Percentiles rank a stretch among this genome's conserved stretches.
phyloP scores from a whole-genome alignment of 2,113 vertebrate species.

The Salvelinus namaycush region DNA sequence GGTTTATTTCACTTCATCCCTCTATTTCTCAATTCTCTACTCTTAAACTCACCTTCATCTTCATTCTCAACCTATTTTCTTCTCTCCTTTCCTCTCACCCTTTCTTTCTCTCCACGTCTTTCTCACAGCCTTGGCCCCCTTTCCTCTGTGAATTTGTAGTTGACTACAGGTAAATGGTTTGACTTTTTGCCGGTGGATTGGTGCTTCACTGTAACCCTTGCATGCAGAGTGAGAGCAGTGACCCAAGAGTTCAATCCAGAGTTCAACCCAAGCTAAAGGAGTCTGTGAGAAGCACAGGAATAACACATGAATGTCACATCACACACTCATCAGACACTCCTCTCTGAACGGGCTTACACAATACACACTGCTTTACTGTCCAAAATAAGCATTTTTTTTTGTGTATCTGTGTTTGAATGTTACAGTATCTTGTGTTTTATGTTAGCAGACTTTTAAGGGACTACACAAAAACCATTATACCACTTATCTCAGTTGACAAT shows the following conservation, averaged over 20 bases:
- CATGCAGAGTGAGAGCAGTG: constrained; percentile 29
- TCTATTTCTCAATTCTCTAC: constrained; percentile 10
- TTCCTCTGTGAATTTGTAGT: not conserved
- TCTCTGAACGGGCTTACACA: too few species aligned
- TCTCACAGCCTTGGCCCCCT: too few species aligned
- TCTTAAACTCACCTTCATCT: constrained; percentile 28
- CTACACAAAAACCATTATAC: too few species aligned
- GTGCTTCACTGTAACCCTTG: not conserved
- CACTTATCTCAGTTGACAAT: too few species aligned
- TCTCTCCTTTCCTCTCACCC: constrained; percentile 2
- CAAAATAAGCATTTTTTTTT: too few species aligned
- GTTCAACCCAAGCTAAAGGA: not conserved
- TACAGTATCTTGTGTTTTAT: not conserved
- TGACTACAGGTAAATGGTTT: constrained; percentile 30
- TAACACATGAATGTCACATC: too few species aligned
- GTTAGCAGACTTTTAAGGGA: too few species aligned
- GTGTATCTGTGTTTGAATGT: too few species aligned
- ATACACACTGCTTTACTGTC: too few species aligned
- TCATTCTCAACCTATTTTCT: constrained; percentile 41
- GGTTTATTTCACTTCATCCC: not conserved
- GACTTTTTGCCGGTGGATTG: constrained; percentile 14
- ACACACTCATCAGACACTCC: too few species aligned
- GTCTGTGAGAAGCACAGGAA: not conserved
- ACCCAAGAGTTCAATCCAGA: not conserved
- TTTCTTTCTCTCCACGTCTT: constrained; percentile 13